phyloP scores from a whole-genome alignment of 1,140 invertebrate species.

The Caerostris darwini region DNA sequence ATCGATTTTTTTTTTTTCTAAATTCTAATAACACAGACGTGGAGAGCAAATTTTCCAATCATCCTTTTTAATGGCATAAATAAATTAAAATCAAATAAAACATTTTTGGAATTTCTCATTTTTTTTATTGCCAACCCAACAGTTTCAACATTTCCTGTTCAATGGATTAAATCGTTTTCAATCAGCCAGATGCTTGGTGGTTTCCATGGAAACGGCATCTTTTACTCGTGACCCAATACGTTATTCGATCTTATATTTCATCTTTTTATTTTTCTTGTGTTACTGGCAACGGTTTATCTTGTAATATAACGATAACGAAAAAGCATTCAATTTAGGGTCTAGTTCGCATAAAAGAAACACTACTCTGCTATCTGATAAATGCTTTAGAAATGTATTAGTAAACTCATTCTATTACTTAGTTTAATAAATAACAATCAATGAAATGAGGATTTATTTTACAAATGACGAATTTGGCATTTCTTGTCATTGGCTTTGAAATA shows the following conservation, averaged over 20 bases:
- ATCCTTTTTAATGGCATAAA: not conserved
- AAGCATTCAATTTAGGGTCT: not conserved
- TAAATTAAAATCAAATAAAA: not conserved
- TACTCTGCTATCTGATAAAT: not conserved
- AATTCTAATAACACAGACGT: not conserved
- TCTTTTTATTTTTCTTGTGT: not conserved
- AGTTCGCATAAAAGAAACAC: not conserved
- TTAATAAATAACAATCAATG: not conserved
- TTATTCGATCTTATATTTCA: conserved; percentile 32
- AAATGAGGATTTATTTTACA: not conserved
- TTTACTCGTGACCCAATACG: not conserved
- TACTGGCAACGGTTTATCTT: not conserved
- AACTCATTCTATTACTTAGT: not conserved
- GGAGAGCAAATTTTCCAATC: conserved; percentile 16
- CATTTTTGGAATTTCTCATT: not conserved
- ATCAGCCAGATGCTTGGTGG: conserved; percentile 19
- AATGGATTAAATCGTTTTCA: conserved; percentile 50
- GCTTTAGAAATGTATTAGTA: not conserved
- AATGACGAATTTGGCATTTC: not conserved
- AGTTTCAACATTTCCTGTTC: conserved; percentile 5
- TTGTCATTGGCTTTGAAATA: not conserved
- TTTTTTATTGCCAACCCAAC: not conserved
- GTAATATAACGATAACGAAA: not conserved
- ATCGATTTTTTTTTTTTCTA: not conserved
- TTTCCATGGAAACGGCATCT: conserved; percentile 44